phyloP scores from a whole-genome alignment of 2,113 vertebrate genomes.

The Tenebrosternarchus preto region DNA sequence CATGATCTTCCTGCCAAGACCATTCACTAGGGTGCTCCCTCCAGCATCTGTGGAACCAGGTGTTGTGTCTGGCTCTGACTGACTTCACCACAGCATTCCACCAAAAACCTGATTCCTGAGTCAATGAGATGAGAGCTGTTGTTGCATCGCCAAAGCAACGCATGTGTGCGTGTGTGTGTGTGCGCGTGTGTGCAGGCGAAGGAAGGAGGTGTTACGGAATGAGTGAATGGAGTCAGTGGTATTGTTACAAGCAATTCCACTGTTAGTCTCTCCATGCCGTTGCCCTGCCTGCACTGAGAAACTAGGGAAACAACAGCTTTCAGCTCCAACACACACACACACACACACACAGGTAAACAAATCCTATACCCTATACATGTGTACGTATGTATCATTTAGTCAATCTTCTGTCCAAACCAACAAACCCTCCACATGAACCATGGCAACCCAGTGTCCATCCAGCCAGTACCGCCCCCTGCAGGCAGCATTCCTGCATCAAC shows the following conservation, averaged over 20 bases:
- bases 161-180: neutral
- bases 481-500: slow-evolving; percentile 46
- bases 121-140: no score
- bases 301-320: neutral
- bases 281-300: neutral
- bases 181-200: neutral
- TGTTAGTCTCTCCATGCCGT: neutral
- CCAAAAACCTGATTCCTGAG: neutral
- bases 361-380: no score
- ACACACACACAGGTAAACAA: neutral
- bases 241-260: neutral
- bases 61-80: slow-evolving; percentile 68
- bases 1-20: slow-evolving; percentile 49
- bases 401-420: no score
- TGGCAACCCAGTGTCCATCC: neutral
- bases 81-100: slow-evolving; percentile 57
- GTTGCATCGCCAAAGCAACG: neutral
- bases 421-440: no score
- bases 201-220: neutral
- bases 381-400: neutral
- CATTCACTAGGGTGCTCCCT: slow-evolving; percentile 62
- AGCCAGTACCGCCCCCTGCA: neutral
- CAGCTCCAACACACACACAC: neutral
- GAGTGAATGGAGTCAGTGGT: slow-evolving; percentile 20
- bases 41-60: slow-evolving; percentile 73